These are phyloP conservation scores for Champsocephalus gunnari DNA, from an alignment of 2,797 vertebrate genomes.

Conservation along the genomic window DNA sequence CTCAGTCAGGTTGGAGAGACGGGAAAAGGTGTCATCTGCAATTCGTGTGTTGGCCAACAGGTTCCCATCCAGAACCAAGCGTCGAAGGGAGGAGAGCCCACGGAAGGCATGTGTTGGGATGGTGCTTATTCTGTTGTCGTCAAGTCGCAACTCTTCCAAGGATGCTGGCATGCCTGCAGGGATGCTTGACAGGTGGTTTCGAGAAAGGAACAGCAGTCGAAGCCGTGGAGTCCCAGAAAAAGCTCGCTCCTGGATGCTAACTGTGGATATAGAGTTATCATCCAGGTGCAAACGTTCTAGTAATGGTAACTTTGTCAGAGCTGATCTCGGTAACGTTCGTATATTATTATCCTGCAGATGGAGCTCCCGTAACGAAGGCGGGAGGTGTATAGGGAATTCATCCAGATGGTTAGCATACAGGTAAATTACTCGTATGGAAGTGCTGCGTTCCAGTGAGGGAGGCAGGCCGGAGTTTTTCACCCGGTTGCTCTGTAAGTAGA, in stretches of 20 bases:
- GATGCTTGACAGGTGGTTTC: slow-evolving; percentile 96
- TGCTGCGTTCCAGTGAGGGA: slow-evolving; percentile 84
- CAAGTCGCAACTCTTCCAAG: slow-evolving; percentile 92
- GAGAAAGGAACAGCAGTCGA: slow-evolving; percentile 91
- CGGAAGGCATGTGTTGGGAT: slow-evolving; percentile 93
- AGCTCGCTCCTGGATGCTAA: slow-evolving; percentile 95
- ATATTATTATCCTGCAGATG: slow-evolving; percentile 98
- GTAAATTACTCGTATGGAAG: slow-evolving; percentile 90
- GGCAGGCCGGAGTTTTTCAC: slow-evolving; percentile 92
- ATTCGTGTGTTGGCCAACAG: slow-evolving; percentile 95
- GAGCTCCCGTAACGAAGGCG: slow-evolving; percentile 92
- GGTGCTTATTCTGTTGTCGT: slow-evolving; percentile 96
- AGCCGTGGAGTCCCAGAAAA: slow-evolving; percentile 92
- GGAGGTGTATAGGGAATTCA: slow-evolving; percentile 91
- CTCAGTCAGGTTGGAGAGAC: slow-evolving; percentile 93
- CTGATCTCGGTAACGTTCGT: slow-evolving; percentile 88
- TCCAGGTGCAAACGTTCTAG: slow-evolving; percentile 95
- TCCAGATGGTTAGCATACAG: slow-evolving; percentile 95
- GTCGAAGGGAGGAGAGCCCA: slow-evolving; percentile 90
- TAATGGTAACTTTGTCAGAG: slow-evolving; percentile 90
- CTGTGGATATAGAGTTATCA: slow-evolving; percentile 96
- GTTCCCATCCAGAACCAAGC: slow-evolving; percentile 95
- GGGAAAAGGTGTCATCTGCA: slow-evolving; percentile 92
- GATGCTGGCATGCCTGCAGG: slow-evolving; percentile 92
- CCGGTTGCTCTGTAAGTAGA: slow-evolving; percentile 98